These are phyloP conservation scores for Drosophila colorata DNA, from an alignment of 2,888 invertebrate genomes.

Conservation along the genomic window DNA sequence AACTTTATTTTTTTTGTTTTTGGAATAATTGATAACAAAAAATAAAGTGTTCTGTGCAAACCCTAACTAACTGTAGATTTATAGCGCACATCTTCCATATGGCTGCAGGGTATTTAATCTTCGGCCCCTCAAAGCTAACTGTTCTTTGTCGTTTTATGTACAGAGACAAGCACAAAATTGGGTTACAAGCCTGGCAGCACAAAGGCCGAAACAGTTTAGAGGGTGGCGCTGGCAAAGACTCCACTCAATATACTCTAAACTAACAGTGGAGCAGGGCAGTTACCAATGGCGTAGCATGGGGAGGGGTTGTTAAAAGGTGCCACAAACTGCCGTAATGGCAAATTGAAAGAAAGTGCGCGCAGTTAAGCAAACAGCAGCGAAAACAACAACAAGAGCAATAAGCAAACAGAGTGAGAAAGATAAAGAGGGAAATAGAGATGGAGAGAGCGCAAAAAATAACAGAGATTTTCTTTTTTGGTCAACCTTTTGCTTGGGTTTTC, in stretches of 20 bases:
- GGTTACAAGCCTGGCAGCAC: slow-evolving; percentile 69
- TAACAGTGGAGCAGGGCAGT: slow-evolving; percentile 5
- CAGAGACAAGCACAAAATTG: slow-evolving; percentile 56
- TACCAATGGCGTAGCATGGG: not conserved
- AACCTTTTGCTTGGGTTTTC: slow-evolving; percentile 60
- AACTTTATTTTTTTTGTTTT: too few species aligned
- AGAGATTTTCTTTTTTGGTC: slow-evolving; percentile 44
- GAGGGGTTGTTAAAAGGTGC: slow-evolving; percentile 38
- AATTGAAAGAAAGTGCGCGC: slow-evolving; percentile 65
- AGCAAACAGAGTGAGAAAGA: slow-evolving; percentile 35
- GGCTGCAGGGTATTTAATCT: not conserved
- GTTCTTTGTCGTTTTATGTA: not conserved
- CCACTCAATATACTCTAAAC: slow-evolving; percentile 39
- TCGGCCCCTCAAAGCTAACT: not conserved
- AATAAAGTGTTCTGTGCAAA: too few species aligned
- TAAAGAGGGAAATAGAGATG: not conserved
- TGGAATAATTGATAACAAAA: too few species aligned
- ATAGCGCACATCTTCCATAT: not conserved
- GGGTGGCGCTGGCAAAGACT: slow-evolving; percentile 13
- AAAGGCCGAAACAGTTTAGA: slow-evolving; percentile 41
- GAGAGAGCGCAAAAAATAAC: slow-evolving; percentile 13
- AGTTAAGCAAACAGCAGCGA: slow-evolving; percentile 56
- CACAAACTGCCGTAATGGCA: slow-evolving; percentile 56
- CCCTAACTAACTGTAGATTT: too few species aligned
- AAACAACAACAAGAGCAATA: slow-evolving; percentile 30